Evolutionary conservation across 2,113 vertebrate species (phyloP), one percentile per base, ranked within the genome.

Genomic region (Aegotheles bennettii): DNA sequence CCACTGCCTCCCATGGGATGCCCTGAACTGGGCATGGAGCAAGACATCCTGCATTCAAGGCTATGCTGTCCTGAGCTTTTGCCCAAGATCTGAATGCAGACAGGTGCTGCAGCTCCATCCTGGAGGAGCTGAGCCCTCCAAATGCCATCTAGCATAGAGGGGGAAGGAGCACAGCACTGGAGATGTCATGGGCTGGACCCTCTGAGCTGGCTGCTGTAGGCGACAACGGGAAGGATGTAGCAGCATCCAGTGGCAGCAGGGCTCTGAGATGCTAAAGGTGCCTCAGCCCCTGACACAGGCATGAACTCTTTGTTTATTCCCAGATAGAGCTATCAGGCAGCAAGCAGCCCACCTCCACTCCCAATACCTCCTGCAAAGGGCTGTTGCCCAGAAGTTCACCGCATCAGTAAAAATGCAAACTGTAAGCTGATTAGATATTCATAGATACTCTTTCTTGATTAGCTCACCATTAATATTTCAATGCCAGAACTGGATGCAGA

Each of bases 401-500:
- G 11, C 85, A 81, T 86, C 88, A 51, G 79, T 90, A 84, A 90
- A 96, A 94, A 68, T 81, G 76, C 85, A 93, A 95, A 96, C 95
- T 81, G 79, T 71, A 89, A 93, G 64, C 94, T 92, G 79, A 96
- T 97, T 96, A 96, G 94, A 67, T 94, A 96, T 96, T 94, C 95
- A 96, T 79, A 90, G 87, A 95, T 94, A 84, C 67, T 93, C 84
- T 94, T 80, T 88, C 94, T 95, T 96, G 93, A 97, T 97, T 95
- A 96, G 94, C 93, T 93, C 85, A 51, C 90, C 89, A 92, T 96
- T 97, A 94, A 96, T 97, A 96, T 96, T 96, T 97, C 94, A 96
- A 40, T 95, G 95, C 93, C 94, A 92, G 85, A 54, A 92, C 76
- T 90, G 90, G 90, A 88, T 96, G 90, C 76, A 54, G 4, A 28